Percentiles rank a stretch among this genome's conserved stretches.
Conservation (phyloP, 2,797 vertebrate genomes). For the Nasua narica region DNA sequence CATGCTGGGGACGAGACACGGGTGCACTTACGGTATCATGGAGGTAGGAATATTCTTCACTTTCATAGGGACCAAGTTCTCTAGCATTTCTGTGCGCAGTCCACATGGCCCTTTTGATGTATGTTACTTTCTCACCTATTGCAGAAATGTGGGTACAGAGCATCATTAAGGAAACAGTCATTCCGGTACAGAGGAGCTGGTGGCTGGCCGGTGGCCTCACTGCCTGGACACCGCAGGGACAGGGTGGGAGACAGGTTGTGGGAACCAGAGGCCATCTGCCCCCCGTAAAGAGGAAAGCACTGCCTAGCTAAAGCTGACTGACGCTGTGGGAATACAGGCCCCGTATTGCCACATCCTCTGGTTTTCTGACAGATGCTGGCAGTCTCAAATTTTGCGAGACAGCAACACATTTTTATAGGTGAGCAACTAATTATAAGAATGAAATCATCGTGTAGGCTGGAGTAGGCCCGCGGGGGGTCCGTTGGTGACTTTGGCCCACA, state of each 20-base stretch:
- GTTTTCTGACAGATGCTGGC: not conserved
- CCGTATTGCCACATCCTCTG: not conserved
- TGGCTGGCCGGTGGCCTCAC: not conserved
- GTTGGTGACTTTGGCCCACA: not conserved
- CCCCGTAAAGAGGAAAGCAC: not conserved
- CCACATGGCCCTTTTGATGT: not conserved
- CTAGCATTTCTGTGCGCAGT: not conserved
- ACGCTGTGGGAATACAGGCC: not conserved
- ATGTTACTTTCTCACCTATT: not conserved
- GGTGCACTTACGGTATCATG: not conserved
- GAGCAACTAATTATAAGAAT: not conserved
- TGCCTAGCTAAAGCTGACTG: not conserved
- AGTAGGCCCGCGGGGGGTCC: not conserved
- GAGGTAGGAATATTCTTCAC: not conserved
- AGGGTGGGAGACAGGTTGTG: rapidly evolving
- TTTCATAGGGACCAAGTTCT: not conserved
- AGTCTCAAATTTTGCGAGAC: not conserved
- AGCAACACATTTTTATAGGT: not conserved
- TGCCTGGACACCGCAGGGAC: not conserved
- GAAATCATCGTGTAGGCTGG: not conserved
- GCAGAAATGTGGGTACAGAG: not conserved
- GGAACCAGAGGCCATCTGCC: not conserved
- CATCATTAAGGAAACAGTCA: not conserved
- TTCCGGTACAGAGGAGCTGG: not conserved
- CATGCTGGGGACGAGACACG: not conserved